phyloP scores from a whole-genome alignment of 2,888 invertebrate genomes.

The Coremacera marginata region DNA sequence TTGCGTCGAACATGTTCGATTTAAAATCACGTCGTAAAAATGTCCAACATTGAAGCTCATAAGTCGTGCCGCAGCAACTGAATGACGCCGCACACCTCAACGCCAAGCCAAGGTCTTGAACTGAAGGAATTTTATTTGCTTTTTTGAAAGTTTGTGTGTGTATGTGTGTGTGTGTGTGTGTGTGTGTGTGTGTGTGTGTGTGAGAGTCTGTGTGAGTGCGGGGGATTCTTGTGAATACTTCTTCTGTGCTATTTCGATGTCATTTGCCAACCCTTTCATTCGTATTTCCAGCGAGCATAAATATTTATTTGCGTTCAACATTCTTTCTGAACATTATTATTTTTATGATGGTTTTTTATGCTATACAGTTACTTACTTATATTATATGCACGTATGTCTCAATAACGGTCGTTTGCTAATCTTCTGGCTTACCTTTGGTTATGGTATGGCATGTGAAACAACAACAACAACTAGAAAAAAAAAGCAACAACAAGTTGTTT shows the following conservation, averaged over 20 bases:
- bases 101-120: no score
- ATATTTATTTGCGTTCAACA: constrained; percentile 33
- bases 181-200: no score
- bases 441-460: neutral
- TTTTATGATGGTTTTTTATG: constrained; percentile 24
- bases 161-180: no score
- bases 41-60: constrained; percentile 64
- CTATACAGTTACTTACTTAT: neutral
- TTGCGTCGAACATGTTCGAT: constrained; percentile 28
- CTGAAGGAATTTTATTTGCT: no score
- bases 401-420: constrained; percentile 31
- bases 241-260: neutral
- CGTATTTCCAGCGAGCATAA: constrained; percentile 6
- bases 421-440: neutral
- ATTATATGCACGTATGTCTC: neutral
- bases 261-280: neutral
- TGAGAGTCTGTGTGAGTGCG: no score
- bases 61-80: constrained; percentile 53
- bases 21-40: constrained; percentile 65
- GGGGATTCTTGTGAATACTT: no score
- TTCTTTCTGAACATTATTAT: constrained; percentile 27
- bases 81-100: no score
- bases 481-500: neutral
- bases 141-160: no score
- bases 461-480: neutral